A percentile compares a stretch with the other conserved stretches of the same genome.
These are phyloP conservation scores for Trematomus bernacchii DNA, from an alignment of 2,797 vertebrate species.

Conservation along the genomic window DNA sequence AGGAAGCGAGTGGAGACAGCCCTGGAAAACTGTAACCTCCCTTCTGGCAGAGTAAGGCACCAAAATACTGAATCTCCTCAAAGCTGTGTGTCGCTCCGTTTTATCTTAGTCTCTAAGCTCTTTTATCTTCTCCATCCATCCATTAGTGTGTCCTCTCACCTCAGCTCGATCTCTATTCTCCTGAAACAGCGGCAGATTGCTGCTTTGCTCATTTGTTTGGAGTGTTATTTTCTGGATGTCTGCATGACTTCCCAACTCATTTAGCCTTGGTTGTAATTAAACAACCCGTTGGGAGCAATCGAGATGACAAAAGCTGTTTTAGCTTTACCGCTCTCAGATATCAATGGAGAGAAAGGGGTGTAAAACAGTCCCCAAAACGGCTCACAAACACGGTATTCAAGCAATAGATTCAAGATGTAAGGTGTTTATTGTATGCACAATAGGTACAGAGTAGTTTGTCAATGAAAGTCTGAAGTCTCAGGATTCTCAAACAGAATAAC, in stretches of 20 bases:
- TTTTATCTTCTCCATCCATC: conserved; percentile 41
- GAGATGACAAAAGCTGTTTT: conserved; percentile 62
- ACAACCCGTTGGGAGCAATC: conserved; percentile 57
- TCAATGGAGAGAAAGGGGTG: conserved; percentile 41
- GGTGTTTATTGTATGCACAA: no score
- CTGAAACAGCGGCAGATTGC: conserved; percentile 49
- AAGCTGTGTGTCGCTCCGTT: conserved; percentile 25
- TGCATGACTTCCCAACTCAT: conserved; percentile 56
- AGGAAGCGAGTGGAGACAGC: conserved; percentile 96
- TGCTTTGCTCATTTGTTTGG: conserved; percentile 50
- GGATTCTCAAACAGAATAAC: no score
- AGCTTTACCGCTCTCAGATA: conserved; percentile 45
- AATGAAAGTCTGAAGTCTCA: no score
- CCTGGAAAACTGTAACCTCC: conserved; percentile 94
- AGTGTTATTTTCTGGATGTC: conserved; percentile 52
- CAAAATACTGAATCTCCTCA: conserved; percentile 30
- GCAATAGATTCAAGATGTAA: not conserved
- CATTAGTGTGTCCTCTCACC: conserved; percentile 23
- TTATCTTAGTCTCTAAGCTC: conserved; percentile 28
- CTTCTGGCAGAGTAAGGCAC: conserved; percentile 93
- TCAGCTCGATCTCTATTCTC: conserved; percentile 34
- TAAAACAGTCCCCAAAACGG: conserved; percentile 44
- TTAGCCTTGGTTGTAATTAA: conserved; percentile 51
- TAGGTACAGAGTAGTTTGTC: no score
- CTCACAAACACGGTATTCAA: conserved; percentile 28